Evolutionary conservation across 1,140 invertebrate genomes (phyloP), one percentile per base, ranked within the genome.

Genomic region (Formica exsecta): DNA sequence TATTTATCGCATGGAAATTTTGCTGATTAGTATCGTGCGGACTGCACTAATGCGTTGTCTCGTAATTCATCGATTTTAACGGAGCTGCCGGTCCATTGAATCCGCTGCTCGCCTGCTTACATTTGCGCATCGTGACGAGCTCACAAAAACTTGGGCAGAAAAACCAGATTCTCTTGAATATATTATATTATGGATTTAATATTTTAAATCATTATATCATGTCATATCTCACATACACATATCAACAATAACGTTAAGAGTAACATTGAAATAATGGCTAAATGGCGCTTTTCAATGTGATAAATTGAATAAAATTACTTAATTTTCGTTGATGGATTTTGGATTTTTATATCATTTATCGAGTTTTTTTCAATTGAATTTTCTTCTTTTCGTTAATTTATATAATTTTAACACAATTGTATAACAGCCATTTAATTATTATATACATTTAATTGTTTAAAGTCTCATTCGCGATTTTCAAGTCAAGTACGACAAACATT

Each of bases 21-120:
- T 90, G 93, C 94, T 94, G 93, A 95, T 95, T 95, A 94, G 93
- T 93, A 94, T 94, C 93, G 93, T 94, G 94, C 92, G 92, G 93
- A 94, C 91, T 93, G 92, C 92, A 92, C 93, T 94, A 94, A 94
- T 94, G 93, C 93, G 93, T 92, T 94, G 93, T 94, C 93, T 94
- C 94, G 93, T 94, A 94, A 94, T 94, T 94, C 93, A 94, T 93
- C 93, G 93, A 94, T 94, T 94, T 94, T 93, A 94, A 94, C 93
- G 91, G 92, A 86, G 88, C 90, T 91, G 92, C 92, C 93, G 92
- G 87, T 90, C 92, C 94, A 94, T 93, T 94, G 93, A 94, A 94
- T 94, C 90, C 92, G 88, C 90, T 86, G 81, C 89, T 64, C 54
- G 81, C 71, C 29, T 68, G 79, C 75, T 89, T 89, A 91, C 87